Evolutionary conservation across 2,888 invertebrate species (phyloP).

Genomic region (Andrena bicolor): DNA sequence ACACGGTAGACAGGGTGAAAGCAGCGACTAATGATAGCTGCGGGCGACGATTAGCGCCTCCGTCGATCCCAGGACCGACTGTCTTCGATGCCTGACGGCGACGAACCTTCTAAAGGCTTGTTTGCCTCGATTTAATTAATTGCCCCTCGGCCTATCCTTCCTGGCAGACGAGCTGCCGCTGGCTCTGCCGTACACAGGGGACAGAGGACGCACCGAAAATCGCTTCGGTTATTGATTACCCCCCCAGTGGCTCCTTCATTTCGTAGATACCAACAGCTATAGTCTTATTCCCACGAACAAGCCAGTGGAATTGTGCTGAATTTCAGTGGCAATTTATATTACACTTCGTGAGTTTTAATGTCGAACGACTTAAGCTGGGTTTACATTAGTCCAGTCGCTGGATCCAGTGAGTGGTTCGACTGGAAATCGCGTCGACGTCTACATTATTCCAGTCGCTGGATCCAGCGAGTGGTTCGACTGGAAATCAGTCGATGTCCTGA

Average conservation of each 20-base stretch:
- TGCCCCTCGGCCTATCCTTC: constrained; percentile 68
- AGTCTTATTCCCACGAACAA: neutral
- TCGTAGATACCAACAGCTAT: neutral
- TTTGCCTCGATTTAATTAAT: constrained; percentile 84
- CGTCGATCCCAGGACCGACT: constrained; percentile 72
- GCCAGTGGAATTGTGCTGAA: too few relatives aligned
- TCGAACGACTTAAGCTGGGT: too few relatives aligned
- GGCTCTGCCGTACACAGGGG: constrained; percentile 17
- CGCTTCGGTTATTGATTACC: constrained; percentile 24
- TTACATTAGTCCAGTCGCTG: too few relatives aligned
- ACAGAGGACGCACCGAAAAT: constrained; percentile 49
- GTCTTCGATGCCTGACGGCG: constrained; percentile 69
- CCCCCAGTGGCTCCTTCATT: constrained; percentile 12
- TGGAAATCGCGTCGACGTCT: too few relatives aligned
- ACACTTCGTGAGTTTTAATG: too few relatives aligned
- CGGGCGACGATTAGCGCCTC: constrained; percentile 79
- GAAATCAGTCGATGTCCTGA: too few relatives aligned
- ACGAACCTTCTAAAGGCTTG: constrained; percentile 77
- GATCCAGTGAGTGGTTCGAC: too few relatives aligned
- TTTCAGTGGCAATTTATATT: too few relatives aligned
- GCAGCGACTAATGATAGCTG: constrained; percentile 80
- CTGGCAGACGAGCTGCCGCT: constrained; percentile 15
- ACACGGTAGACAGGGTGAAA: constrained; percentile 68
- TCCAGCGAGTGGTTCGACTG: too few relatives aligned
- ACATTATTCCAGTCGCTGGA: too few relatives aligned